Evolutionary conservation across 2,113 vertebrate species (phyloP).

Genomic region (Halcyon malimbica): DNA sequence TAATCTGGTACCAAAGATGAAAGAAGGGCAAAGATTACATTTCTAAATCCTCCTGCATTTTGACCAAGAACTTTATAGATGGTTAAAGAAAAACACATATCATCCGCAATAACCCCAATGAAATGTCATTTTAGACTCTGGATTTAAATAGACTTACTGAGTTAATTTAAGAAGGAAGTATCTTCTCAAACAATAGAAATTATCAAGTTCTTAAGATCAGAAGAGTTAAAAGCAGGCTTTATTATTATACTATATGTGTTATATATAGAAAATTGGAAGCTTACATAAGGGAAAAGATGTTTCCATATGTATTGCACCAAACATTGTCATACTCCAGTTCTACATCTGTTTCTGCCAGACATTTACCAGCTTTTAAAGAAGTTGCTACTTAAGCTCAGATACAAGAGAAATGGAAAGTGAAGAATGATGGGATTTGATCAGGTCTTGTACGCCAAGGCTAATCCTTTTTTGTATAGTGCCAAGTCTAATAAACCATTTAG

Average conservation of each 20-base stretch:
- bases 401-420: background rate
- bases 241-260: background rate
- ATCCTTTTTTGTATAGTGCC: background rate
- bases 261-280: background rate
- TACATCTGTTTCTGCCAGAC: background rate
- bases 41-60: background rate
- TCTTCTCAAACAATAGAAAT: background rate
- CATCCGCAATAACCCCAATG: background rate
- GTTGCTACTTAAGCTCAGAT: background rate
- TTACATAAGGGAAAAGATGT: background rate
- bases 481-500: background rate
- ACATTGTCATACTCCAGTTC: background rate
- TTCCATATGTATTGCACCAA: background rate
- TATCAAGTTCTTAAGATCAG: background rate
- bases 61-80: background rate
- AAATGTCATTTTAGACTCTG: background rate
- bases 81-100: background rate
- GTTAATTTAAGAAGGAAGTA: background rate
- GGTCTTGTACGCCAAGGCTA: background rate
- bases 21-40: background rate
- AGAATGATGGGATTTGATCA: background rate
- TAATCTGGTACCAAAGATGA: background rate
- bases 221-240: background rate
- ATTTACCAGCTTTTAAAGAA: background rate
- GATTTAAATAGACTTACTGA: background rate